phyloP scores from a whole-genome alignment of 2,113 vertebrate genomes.

The Thamnophis sirtalis region DNA sequence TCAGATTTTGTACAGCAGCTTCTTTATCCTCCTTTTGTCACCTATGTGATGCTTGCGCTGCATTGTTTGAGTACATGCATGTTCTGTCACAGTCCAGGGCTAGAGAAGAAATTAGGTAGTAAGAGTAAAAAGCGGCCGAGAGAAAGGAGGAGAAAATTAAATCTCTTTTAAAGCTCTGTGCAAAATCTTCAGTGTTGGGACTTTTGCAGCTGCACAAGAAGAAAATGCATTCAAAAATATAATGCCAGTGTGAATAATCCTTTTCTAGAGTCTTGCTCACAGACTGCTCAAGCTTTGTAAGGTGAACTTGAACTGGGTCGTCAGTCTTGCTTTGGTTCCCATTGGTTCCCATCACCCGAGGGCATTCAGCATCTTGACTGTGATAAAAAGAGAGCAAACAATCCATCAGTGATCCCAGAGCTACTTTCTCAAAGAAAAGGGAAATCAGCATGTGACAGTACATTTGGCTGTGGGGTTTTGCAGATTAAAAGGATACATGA shows the following conservation, averaged over 20 bases:
- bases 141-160: conserved; percentile 53
- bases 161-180: conserved; percentile 74
- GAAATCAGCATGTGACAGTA: conserved; percentile 71
- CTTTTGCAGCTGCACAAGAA: conserved; percentile 70
- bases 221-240: conserved; percentile 71
- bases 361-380: conserved; percentile 76
- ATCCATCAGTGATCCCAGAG: conserved; percentile 73
- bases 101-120: conserved; percentile 58
- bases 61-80: conserved; percentile 57
- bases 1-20: conserved; percentile 27
- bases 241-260: conserved; percentile 80
- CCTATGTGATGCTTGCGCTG: conserved; percentile 47
- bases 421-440: conserved; percentile 70
- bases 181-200: conserved; percentile 66
- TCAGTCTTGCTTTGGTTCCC: conserved; percentile 64
- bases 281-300: conserved; percentile 74
- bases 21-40: conserved; percentile 54
- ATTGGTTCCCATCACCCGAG: conserved; percentile 69
- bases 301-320: conserved; percentile 76
- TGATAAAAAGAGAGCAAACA: conserved; percentile 67
- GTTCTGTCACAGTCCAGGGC: conserved; percentile 37
- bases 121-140: conserved; percentile 38
- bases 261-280: conserved; percentile 65
- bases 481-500: conserved; percentile 76
- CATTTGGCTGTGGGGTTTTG: conserved; percentile 60